Evolutionary conservation across 23 tunicate species (phyloP).

Genomic region (Styela plicata): DNA sequence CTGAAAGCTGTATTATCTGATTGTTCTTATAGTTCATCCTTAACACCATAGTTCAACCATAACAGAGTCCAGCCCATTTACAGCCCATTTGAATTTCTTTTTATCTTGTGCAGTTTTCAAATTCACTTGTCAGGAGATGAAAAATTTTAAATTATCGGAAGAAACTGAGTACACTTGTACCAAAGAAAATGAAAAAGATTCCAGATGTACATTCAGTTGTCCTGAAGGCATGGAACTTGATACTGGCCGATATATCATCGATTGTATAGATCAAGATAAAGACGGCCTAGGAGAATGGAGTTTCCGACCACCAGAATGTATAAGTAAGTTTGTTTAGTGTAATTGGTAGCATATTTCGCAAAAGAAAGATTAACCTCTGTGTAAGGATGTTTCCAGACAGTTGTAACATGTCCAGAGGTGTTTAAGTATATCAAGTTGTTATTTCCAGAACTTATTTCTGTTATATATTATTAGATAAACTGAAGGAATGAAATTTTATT

Average conservation of each 20-base stretch:
- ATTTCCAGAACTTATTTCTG: too few relatives aligned
- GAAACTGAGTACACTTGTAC: conserved; percentile 18
- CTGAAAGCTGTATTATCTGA: not conserved
- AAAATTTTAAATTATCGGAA: not conserved
- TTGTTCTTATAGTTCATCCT: not conserved
- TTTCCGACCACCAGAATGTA: conserved; percentile 6
- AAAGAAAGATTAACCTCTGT: too few relatives aligned
- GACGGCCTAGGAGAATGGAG: conserved; percentile 33
- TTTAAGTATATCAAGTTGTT: too few relatives aligned
- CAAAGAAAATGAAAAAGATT: conserved; percentile 11
- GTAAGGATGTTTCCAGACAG: not conserved
- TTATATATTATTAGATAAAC: too few relatives aligned
- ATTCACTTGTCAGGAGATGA: not conserved
- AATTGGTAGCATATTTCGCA: not conserved
- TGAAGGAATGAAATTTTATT: too few relatives aligned
- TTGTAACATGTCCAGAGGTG: too few relatives aligned
- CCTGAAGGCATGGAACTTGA: conserved; percentile 16
- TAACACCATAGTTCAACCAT: too few relatives aligned
- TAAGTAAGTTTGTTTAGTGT: conserved; percentile 8
- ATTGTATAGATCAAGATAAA: not conserved
- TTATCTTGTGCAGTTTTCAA: conserved; percentile 6
- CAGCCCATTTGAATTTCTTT: too few relatives aligned
- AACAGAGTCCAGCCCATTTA: too few relatives aligned
- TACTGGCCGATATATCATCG: not conserved
- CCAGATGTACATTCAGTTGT: conserved; percentile 16